phyloP scores from a whole-genome alignment of 1,140 invertebrate genomes.

The Triops longicaudatus region DNA sequence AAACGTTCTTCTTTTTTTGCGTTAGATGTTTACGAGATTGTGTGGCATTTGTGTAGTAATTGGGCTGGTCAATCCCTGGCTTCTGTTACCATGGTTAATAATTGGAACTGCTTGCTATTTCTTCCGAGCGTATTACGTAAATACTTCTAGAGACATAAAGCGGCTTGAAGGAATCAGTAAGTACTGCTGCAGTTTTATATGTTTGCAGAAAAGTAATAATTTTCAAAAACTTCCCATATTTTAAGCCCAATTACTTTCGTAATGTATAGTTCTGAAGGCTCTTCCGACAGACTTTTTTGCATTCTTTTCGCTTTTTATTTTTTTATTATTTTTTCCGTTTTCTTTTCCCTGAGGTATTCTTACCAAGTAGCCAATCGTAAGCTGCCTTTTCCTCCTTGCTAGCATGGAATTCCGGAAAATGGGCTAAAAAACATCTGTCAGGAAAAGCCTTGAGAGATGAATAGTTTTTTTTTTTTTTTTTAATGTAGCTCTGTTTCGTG shows the following conservation, averaged over 20 bases:
- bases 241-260: too few species aligned
- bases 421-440: background rate
- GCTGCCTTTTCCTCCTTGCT: too few species aligned
- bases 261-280: too few species aligned
- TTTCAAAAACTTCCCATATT: background rate
- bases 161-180: slow-evolving; percentile 80
- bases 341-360: too few species aligned
- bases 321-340: too few species aligned
- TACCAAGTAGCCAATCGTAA: too few species aligned
- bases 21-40: slow-evolving; percentile 60
- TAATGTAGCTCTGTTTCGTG: background rate
- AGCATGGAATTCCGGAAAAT: too few species aligned
- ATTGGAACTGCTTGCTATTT: slow-evolving; percentile 62
- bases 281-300: too few species aligned
- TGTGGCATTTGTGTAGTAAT: slow-evolving; percentile 66
- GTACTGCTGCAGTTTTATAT: slow-evolving; percentile 37
- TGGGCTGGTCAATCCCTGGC: slow-evolving; percentile 60
- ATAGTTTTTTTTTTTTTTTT: too few species aligned
- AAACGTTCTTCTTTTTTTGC: slow-evolving; percentile 25
- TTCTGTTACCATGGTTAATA: slow-evolving; percentile 58
- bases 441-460: too few species aligned
- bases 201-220: background rate
- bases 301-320: too few species aligned
- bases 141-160: slow-evolving; percentile 73
- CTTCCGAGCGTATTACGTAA: slow-evolving; percentile 65